A percentile compares a stretch with the other conserved stretches of the same genome.
Evolutionary conservation across 1,140 invertebrate species (phyloP).

Genomic region (Eubasilissa regina): DNA sequence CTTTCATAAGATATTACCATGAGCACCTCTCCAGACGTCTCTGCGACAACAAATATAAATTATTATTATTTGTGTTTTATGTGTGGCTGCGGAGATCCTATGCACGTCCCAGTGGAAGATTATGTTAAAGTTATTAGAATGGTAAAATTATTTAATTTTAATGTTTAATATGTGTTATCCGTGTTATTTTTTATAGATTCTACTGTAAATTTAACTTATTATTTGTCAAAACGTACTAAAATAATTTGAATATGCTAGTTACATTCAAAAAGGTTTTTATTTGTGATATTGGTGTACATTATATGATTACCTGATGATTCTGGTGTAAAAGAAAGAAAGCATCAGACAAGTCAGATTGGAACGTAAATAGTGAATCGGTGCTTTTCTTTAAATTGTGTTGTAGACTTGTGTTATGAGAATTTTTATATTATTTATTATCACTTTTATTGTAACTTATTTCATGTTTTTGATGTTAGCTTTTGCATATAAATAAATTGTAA

Average conservation of each 20-base stretch:
- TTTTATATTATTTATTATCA: conserved; percentile 51
- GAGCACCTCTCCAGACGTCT: neutral
- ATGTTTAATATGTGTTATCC: conserved; percentile 19
- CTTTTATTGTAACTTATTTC: conserved; percentile 45
- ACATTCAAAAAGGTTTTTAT: neutral
- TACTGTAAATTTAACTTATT: neutral
- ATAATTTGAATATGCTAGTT: conserved; percentile 7
- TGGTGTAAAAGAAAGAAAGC: neutral
- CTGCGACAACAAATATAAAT: neutral
- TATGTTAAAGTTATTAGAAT: conserved; percentile 12
- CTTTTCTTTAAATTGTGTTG: conserved; percentile 35
- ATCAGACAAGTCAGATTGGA: neutral
- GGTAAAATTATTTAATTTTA: neutral
- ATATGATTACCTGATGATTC: neutral
- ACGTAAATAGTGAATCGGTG: conserved; percentile 20
- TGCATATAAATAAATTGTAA: conserved; percentile 41
- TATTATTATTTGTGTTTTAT: no score
- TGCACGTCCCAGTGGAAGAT: conserved; percentile 2
- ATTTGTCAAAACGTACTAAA: conserved; percentile 4
- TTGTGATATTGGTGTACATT: neutral
- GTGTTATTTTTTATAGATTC: conserved; percentile 9
- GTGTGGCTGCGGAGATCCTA: neutral
- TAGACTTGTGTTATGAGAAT: conserved; percentile 41
- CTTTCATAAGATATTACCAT: conserved; percentile 5
- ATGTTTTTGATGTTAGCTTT: conserved; percentile 48